Base-by-base conservation (phyloP, 2,888 invertebrate species). In the Protophormia terraenovae region DNA sequence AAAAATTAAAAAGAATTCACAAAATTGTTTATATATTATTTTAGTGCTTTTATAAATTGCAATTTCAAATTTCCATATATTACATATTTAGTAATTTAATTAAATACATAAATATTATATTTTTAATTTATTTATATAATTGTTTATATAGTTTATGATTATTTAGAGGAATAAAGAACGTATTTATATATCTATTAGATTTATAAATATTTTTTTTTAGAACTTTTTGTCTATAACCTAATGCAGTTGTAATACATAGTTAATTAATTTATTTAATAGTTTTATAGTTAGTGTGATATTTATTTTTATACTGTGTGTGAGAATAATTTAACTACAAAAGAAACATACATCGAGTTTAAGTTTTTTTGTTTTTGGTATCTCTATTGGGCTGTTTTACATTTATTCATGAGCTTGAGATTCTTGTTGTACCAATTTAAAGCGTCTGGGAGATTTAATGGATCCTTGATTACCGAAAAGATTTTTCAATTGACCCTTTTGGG, bases 351-450 rank as follows among this genome's bases (percentile, higher is more conserved):
- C 12, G 22, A 41, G n/a, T 38, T 53, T 53, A 24, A 12, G 12
- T 19, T 4, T 41, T 38, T 58, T 64, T 55, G 55, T 38, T 16
- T 38, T 79, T 66, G 14, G 45, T 77, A 19, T 67, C 12, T 58
- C 24, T 35, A 8, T 22, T 47, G n/a, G 24, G 53, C 14, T n/a
- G 27, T 64, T 71, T 41, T 12, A 12, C 12, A 81, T 58, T 94
- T 97, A 97, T 92, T 97, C 97, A 91, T 97, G 97, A 87, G 95
- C 97, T 93, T 97, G 97, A 10, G 97, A 97, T 93, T 97, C 97
- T 91, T 97, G 97, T 91, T 97, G 97, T 38, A 97, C 97, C 85
- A 97, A 94, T 91, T 97, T 97, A 93, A 97, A 97, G 86, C 97
- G 95, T 76, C 97, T 94, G 24, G 97, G 97, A 87, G 97, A 97